Evolutionary conservation across 1,140 invertebrate species (phyloP).

Genomic region (Brachionus sp.): DNA sequence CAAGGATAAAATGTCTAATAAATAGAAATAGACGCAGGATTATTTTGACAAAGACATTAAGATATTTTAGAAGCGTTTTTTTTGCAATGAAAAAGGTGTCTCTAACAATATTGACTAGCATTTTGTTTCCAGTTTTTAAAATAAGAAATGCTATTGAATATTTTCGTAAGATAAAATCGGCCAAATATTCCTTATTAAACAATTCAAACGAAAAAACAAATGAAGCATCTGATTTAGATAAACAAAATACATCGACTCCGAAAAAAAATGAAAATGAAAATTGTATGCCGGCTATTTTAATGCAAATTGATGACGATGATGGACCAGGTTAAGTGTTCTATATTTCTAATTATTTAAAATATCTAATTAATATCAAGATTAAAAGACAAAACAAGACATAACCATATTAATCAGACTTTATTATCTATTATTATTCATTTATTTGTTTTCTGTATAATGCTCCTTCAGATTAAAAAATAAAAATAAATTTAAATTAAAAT

Average conservation of each 20-base stretch:
- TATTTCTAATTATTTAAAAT: background rate
- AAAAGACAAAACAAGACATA: no score
- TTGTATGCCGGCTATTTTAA: background rate
- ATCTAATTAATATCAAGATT: no score
- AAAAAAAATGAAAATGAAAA: slow-evolving; percentile 18
- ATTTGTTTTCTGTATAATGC: no score
- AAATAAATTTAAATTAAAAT: no score
- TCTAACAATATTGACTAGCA: background rate
- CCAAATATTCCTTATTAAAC: background rate
- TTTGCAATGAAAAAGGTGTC: background rate
- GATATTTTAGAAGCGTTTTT: background rate
- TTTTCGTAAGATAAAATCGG: background rate
- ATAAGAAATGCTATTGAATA: background rate
- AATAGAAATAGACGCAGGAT: background rate
- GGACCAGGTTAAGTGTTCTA: background rate
- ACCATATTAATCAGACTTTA: no score
- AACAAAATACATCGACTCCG: slow-evolving; percentile 25
- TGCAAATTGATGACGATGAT: slow-evolving; percentile 35
- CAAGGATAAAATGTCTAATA: slow-evolving; percentile 41
- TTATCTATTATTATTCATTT: no score
- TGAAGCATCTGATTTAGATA: background rate
- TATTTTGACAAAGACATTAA: background rate
- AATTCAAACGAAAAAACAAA: background rate
- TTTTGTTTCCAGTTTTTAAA: background rate
- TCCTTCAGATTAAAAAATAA: no score